These are phyloP conservation scores for Parauchenoglanis ngamensis DNA, from an alignment of 2,797 vertebrate species.

Conservation along the genomic window DNA sequence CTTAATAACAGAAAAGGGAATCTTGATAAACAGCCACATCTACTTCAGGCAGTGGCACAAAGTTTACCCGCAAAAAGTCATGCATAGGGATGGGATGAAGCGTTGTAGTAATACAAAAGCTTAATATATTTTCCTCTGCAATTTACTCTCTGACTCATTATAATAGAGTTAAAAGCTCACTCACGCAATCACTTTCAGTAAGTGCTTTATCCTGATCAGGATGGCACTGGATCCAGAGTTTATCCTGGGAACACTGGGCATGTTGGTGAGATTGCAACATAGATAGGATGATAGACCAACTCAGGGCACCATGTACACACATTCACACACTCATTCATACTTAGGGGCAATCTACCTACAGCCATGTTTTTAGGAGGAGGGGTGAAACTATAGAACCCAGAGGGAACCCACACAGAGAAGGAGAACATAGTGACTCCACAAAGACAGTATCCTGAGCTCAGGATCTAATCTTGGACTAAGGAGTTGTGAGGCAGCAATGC, in stretches of 20 bases:
- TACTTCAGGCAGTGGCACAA: background rate
- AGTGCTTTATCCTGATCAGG: background rate
- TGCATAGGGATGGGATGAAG: background rate
- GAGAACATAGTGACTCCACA: background rate
- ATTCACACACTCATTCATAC: background rate
- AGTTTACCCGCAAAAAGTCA: background rate
- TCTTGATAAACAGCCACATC: background rate
- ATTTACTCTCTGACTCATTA: slow-evolving; percentile 4
- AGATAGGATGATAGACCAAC: background rate
- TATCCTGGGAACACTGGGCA: background rate
- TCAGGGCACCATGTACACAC: background rate
- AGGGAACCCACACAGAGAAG: too few species aligned
- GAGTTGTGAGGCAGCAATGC: background rate
- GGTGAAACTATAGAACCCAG: background rate
- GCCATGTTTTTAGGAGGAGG: background rate
- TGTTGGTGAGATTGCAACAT: background rate
- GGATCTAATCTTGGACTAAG: background rate
- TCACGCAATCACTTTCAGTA: background rate
- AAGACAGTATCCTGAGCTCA: background rate
- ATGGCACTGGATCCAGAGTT: background rate
- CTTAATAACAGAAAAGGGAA: background rate
- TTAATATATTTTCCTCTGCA: background rate
- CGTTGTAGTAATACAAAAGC: background rate
- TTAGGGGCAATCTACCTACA: background rate
- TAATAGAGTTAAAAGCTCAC: background rate